phyloP scores from a whole-genome alignment of 1,140 invertebrate genomes.

The Aphelinus certus region DNA sequence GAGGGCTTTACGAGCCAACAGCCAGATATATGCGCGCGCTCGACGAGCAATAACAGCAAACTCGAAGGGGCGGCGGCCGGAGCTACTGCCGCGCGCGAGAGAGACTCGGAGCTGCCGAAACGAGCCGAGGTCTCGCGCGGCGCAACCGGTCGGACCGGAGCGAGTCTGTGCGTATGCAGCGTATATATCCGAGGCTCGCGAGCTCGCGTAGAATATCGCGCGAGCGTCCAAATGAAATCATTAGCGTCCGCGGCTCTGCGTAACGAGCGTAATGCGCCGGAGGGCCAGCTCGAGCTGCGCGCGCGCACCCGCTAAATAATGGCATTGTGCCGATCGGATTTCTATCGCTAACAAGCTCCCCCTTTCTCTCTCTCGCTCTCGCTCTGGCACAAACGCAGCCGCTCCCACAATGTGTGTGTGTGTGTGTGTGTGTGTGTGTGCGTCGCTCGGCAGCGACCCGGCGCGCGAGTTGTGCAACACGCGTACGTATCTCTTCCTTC shows the following conservation, averaged over 20 bases:
- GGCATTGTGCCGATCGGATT: slow-evolving; percentile 62
- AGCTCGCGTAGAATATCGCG: background rate
- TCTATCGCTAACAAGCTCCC: slow-evolving; percentile 63
- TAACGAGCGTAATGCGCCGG: slow-evolving; percentile 39
- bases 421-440: slow-evolving; percentile 21
- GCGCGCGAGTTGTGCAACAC: too few relatives aligned
- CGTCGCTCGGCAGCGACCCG: too few relatives aligned
- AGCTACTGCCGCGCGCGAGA: background rate
- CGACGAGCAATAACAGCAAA: background rate
- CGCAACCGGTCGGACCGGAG: slow-evolving; percentile 42
- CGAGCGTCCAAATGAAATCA: slow-evolving; percentile 60
- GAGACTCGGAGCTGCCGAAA: background rate
- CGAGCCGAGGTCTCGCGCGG: background rate
- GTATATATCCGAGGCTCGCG: background rate
- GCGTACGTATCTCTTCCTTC: too few relatives aligned
- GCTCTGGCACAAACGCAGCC: slow-evolving; percentile 54
- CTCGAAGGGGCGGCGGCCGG: background rate
- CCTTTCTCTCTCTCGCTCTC: slow-evolving; percentile 43
- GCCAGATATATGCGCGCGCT: too few relatives aligned
- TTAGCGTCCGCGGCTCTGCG: slow-evolving; percentile 45
- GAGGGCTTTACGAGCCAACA: too few relatives aligned
- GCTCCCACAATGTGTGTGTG: slow-evolving; percentile 57
- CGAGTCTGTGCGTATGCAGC: background rate
- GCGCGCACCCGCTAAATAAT: slow-evolving; percentile 57
- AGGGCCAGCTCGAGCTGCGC: background rate